phyloP scores from a whole-genome alignment of 2,888 invertebrate genomes.

The Troilus luridus region DNA sequence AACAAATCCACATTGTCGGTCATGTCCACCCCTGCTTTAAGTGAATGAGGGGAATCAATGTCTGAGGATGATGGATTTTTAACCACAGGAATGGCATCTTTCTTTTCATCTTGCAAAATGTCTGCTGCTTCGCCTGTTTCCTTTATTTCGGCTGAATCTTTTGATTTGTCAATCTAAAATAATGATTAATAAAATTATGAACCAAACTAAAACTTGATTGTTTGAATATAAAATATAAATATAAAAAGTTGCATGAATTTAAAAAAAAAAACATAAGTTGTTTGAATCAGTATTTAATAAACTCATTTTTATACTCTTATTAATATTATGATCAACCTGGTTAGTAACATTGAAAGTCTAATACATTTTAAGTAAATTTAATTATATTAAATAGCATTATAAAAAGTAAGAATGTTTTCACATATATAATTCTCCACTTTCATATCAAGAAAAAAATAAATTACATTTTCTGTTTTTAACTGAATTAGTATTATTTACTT shows the following conservation, averaged over 20 bases:
- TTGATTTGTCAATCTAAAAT: constrained; percentile 23
- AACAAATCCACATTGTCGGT: constrained; percentile 5
- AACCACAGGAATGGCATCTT: neutral
- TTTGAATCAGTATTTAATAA: no score
- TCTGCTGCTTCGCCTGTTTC: neutral
- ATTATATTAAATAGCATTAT: no score
- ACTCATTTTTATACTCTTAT: no score
- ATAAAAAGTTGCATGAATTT: no score
- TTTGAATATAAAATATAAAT: neutral
- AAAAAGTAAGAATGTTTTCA: no score
- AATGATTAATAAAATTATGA: no score
- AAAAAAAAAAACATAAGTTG: no score
- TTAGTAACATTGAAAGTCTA: no score
- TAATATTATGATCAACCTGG: no score
- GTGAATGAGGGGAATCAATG: neutral
- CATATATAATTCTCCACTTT: neutral
- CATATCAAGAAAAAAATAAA: neutral
- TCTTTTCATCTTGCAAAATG: neutral
- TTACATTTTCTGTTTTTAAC: neutral
- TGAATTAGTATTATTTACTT: no score
- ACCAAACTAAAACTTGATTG: constrained; percentile 70
- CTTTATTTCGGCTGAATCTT: neutral
- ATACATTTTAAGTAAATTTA: no score
- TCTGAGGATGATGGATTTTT: neutral
- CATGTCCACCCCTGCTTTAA: neutral